A percentile compares a stretch with the other conserved stretches of the same genome.
Evolutionary conservation across 2,797 vertebrate genomes (phyloP).

Genomic region (Microtus obscurus): DNA sequence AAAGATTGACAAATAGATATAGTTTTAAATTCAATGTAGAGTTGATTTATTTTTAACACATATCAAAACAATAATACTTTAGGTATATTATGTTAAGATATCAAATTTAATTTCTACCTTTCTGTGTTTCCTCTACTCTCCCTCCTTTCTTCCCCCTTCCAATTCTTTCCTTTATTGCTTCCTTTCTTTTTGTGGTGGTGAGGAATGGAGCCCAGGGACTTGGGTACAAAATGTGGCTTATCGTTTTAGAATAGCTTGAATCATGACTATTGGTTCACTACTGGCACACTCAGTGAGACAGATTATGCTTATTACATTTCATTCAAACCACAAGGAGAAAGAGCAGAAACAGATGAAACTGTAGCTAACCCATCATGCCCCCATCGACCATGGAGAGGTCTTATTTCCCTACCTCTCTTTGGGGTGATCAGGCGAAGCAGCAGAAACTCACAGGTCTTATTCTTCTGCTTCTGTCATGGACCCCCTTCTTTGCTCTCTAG

Average conservation of each 20-base stretch:
- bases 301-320: neutral
- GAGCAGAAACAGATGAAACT: neutral
- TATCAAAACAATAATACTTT: neutral
- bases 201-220: neutral
- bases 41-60: neutral
- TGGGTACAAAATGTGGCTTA: neutral
- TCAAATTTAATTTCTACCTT: neutral
- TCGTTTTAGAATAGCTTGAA: neutral
- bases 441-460: neutral
- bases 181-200: neutral
- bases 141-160: neutral
- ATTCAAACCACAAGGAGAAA: neutral
- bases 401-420: neutral
- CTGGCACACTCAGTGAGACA: neutral
- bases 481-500: neutral
- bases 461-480: neutral
- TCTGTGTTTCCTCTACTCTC: neutral
- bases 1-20: neutral
- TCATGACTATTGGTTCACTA: neutral
- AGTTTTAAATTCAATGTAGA: neutral
- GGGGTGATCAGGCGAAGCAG: neutral
- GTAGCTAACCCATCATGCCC: neutral
- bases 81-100: neutral
- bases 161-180: no score
- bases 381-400: neutral